phyloP scores from a whole-genome alignment of 2,113 vertebrate genomes.

The Abramis brama region DNA sequence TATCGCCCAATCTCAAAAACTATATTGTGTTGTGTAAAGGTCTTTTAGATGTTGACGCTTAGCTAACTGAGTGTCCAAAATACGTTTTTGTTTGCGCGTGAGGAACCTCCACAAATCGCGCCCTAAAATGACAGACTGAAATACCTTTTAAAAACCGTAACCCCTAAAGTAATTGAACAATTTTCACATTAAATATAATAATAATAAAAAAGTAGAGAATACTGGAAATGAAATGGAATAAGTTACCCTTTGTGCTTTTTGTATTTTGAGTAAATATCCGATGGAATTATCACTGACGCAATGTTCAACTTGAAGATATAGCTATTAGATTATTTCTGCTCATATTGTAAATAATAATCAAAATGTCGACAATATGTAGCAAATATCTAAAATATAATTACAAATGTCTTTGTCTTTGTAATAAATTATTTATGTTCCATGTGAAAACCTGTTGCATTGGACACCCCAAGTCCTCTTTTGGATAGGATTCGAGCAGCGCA shows the following conservation, averaged over 20 bases:
- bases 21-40: neutral
- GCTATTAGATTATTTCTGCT: neutral
- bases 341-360: neutral
- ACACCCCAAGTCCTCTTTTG: neutral
- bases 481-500: neutral
- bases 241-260: neutral
- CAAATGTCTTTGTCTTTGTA: neutral
- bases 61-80: neutral
- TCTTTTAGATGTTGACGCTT: neutral
- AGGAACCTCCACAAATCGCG: neutral
- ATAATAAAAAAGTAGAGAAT: neutral
- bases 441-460: slow-evolving; percentile 13
- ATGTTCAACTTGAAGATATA: neutral
- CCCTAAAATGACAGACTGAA: neutral
- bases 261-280: neutral
- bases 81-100: neutral
- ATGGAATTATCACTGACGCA: neutral
- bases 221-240: neutral
- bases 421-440: neutral
- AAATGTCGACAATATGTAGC: neutral
- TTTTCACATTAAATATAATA: neutral
- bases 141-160: neutral
- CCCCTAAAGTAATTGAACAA: neutral
- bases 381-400: neutral
- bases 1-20: neutral